A percentile compares a stretch with the other conserved stretches of the same genome.
phyloP scores from a whole-genome alignment of 2,888 invertebrate species.

The Oconnorella tubifera region DNA sequence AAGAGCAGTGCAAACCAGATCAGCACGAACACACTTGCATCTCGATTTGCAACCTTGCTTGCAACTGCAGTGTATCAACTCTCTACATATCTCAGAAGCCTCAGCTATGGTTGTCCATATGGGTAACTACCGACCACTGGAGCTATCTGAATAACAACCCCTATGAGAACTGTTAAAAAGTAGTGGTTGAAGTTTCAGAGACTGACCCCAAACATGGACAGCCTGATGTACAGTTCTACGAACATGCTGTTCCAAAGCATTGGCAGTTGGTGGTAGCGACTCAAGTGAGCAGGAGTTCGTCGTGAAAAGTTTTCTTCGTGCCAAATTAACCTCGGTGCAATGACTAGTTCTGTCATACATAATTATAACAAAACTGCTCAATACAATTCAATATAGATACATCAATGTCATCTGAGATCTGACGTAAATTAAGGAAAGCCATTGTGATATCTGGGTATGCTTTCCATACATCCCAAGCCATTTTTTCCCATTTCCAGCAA shows the following conservation, averaged over 20 bases:
- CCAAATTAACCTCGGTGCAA: neutral
- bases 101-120: too few species aligned
- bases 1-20: too few species aligned
- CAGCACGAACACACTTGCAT: too few species aligned
- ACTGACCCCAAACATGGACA: slow-evolving; percentile 8
- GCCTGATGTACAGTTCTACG: slow-evolving; percentile 6
- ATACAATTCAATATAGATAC: neutral
- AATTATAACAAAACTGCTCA: slow-evolving; percentile 1
- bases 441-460: slow-evolving; percentile 10
- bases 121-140: too few species aligned
- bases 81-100: too few species aligned
- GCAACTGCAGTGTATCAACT: too few species aligned
- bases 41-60: too few species aligned
- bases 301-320: neutral
- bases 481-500: slow-evolving; percentile 19
- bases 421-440: slow-evolving; percentile 1
- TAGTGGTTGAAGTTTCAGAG: too few species aligned
- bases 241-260: neutral
- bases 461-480: slow-evolving; percentile 21
- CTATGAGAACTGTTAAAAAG: too few species aligned
- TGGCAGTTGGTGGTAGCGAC: neutral
- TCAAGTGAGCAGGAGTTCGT: neutral
- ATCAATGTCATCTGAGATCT: neutral
- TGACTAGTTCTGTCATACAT: slow-evolving; percentile 8
- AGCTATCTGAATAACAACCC: too few species aligned